Evolutionary conservation across 2,888 invertebrate genomes (phyloP).

Genomic region (Oligia fasciuncula): DNA sequence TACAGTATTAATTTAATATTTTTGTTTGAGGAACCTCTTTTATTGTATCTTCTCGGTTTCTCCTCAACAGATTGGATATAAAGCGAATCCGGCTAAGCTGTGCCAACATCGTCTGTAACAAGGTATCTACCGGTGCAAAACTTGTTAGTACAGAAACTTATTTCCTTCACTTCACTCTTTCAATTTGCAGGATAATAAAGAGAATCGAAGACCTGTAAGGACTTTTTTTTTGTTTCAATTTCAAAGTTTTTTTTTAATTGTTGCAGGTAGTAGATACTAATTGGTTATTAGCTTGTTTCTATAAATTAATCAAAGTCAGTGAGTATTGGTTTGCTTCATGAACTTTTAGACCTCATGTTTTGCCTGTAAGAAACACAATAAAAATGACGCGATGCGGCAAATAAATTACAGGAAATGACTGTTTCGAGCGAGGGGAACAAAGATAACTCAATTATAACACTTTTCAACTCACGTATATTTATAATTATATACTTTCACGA

Average conservation of each 20-base stretch:
- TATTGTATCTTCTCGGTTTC: constrained; percentile 8
- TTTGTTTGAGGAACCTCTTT: constrained; percentile 15
- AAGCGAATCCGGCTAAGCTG: constrained; percentile 21
- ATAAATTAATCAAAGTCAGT: not conserved
- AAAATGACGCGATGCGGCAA: not conserved
- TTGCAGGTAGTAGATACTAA: not conserved
- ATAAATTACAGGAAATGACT: constrained; percentile 10
- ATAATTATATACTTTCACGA: not conserved
- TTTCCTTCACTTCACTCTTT: constrained; percentile 40
- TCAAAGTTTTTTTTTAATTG: not conserved
- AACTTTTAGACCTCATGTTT: not conserved
- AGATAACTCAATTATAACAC: constrained; percentile 25
- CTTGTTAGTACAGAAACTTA: constrained; percentile 41
- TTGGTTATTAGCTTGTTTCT: not conserved
- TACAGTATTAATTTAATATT: constrained; percentile 13
- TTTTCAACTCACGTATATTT: constrained; percentile 6
- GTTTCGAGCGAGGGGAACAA: constrained; percentile 1
- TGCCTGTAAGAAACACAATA: not conserved
- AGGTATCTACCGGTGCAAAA: constrained; percentile 28
- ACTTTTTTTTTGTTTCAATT: not conserved
- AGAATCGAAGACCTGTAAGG: not conserved
- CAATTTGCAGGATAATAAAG: constrained; percentile 22
- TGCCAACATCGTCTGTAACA: constrained; percentile 34
- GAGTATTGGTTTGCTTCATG: not conserved
- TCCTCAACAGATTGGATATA: constrained; percentile 21